Evolutionary conservation across 2,888 invertebrate genomes (phyloP), one percentile per base, ranked within the genome.

Genomic region (Meteorus cinctellus): DNA sequence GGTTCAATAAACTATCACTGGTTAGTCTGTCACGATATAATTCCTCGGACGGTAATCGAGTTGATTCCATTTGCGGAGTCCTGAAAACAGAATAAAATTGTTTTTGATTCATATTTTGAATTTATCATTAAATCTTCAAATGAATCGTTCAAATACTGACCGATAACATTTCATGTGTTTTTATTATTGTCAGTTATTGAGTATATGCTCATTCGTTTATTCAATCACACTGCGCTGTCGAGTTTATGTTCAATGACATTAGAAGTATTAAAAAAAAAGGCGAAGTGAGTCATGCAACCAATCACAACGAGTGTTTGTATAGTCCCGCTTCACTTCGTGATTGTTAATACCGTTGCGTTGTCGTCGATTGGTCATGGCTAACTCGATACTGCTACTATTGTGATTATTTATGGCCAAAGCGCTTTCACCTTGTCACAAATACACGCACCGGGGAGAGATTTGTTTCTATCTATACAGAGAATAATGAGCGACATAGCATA

Each of bases 21-120:
- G 63, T 59, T 12, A 84, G 34, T 72, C 84, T 82, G 63, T 89
- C 88, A n/a, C 85, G 85, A 65, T 85, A 86, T 60, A 86, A 82
- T 55, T 89, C 86, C 70, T 88, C 89, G 3, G 87, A 85, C 59
- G 81, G 85, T 60, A 86, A 78, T 34, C 85, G 82, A 3, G 85
- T 84, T 16, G 88, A 89, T 69, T 83, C 83, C 84, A 85, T 84
- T 78, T 79, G 75, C n/a, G 87, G 85, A 72, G 70, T 77, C 59
- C 87, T 87, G 77, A n/a, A 82, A 6, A 34, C 29, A 66, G 51
- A 75, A 75, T 24, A 6, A 62, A 6, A 16, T 24, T 19, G 8
- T 12, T 41, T 12, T 41, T 41, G 8, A 12, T 62, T 31, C 3
- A 4, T 31, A 12, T 16, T 31, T 59, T 63, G 34, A 74, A 65